Evolutionary conservation across 2,113 vertebrate genomes (phyloP), one percentile per base, ranked within the genome.

Genomic region (Brachyistius frenatus): DNA sequence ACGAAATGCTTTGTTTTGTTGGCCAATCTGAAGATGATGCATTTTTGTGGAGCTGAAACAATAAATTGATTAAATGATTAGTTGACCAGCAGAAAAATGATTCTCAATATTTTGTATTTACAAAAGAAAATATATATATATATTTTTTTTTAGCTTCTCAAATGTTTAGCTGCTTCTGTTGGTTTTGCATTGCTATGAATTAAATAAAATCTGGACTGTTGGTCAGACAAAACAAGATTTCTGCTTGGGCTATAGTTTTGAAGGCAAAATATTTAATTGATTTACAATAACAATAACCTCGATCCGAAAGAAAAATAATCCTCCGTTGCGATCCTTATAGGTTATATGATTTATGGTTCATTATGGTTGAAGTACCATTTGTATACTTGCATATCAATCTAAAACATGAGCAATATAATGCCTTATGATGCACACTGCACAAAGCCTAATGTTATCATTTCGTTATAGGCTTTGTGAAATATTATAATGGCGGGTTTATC

Each of bases 401-500:
- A 63, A 83, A 89, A 76, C 78, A 80, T 47, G 64, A 71, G 52
- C 67, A 56, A 65, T 56, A 82, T 80, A 63, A 89, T 76, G 61
- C 56, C 77, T 55, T 61, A 81, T 86, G 79, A 86, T 75, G 85
- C 78, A 70, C 84, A 71, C 64, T 62, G 66, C 76, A 82, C 75
- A 73, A 76, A 74, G 50, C 76, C 75, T 87, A 82, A 92, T 85
- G 86, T 88, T 91, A 91, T 88, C 58, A 79, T 82, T 88, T 85
- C 68, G 77, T 78, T 90, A 79, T 70, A 76, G 73, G 80, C 78
- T 74, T 76, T 62, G 78, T 91, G 90, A 93, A 78, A 81, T 90
- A 93, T 93, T 88, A 78, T 92, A 91, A 92, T 89, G 85, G 86
- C 16, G 5, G 66, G 63, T 93, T 91, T 91, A 93, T 91, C 91